Conservation (phyloP, 2,113 vertebrate species). For the Neodon shergylaensis region DNA sequence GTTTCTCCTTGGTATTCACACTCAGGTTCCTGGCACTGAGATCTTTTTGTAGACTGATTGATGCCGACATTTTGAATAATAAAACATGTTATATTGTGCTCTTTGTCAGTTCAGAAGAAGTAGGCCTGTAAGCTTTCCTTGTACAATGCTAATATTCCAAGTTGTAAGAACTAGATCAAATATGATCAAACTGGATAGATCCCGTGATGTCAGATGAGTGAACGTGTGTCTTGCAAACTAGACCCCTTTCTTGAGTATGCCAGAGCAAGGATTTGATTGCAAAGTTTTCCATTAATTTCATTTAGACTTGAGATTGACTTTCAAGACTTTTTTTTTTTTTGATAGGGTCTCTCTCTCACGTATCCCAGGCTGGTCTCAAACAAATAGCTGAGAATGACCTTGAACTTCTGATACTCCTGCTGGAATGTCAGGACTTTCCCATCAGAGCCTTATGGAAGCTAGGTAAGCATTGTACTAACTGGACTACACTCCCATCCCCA, state of each 20-base stretch:
- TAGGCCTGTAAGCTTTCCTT: background rate
- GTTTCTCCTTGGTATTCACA: background rate
- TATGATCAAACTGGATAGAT: background rate
- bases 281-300: background rate
- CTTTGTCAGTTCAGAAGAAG: background rate
- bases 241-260: background rate
- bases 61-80: background rate
- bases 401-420: background rate
- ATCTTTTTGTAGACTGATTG: background rate
- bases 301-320: background rate
- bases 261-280: background rate
- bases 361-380: background rate
- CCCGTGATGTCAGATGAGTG: background rate
- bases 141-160: background rate
- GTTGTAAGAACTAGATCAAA: background rate
- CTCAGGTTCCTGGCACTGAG: background rate
- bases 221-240: background rate
- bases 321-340: background rate
- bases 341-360: background rate
- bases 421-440: background rate
- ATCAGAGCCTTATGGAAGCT: background rate
- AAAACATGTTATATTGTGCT: background rate
- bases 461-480: background rate
- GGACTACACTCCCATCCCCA: background rate
- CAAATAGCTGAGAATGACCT: no score